phyloP scores from a whole-genome alignment of 2,888 invertebrate genomes.

The Ctena decussata region DNA sequence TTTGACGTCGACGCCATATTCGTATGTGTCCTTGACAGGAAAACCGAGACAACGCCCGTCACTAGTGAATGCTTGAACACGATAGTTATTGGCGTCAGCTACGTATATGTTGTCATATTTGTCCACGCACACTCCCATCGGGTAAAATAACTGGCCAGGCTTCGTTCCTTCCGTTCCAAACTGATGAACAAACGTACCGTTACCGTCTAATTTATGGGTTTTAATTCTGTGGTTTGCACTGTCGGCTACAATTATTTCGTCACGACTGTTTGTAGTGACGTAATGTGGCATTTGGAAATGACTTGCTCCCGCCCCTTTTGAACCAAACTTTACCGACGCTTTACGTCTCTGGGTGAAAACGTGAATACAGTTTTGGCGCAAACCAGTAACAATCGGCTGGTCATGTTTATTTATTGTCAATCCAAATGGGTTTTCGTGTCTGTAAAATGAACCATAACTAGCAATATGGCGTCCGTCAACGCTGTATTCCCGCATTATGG shows the following conservation, averaged over 20 bases:
- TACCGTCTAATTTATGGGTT: slow-evolving; percentile 73
- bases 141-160: slow-evolving; percentile 75
- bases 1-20: slow-evolving; percentile 73
- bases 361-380: slow-evolving; percentile 73
- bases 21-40: slow-evolving; percentile 72
- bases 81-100: slow-evolving; percentile 79
- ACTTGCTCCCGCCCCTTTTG: slow-evolving; percentile 71
- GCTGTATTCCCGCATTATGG: slow-evolving; percentile 70
- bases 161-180: slow-evolving; percentile 74
- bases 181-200: slow-evolving; percentile 69
- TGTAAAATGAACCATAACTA: slow-evolving; percentile 69
- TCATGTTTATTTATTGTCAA: slow-evolving; percentile 67
- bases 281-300: slow-evolving; percentile 75
- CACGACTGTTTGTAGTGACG: slow-evolving; percentile 69
- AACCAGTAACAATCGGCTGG: slow-evolving; percentile 71
- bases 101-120: slow-evolving; percentile 77
- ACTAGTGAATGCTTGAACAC: slow-evolving; percentile 78
- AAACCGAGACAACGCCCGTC: slow-evolving; percentile 69
- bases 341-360: slow-evolving; percentile 72
- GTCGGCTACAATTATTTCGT: slow-evolving; percentile 77
- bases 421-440: slow-evolving; percentile 76
- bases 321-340: slow-evolving; percentile 74
- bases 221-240: slow-evolving; percentile 78
- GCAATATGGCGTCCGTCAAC: slow-evolving; percentile 66
- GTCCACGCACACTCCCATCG: slow-evolving; percentile 80